Conservation (phyloP, 2,888 invertebrate species). For the Epistrophe eligans region DNA sequence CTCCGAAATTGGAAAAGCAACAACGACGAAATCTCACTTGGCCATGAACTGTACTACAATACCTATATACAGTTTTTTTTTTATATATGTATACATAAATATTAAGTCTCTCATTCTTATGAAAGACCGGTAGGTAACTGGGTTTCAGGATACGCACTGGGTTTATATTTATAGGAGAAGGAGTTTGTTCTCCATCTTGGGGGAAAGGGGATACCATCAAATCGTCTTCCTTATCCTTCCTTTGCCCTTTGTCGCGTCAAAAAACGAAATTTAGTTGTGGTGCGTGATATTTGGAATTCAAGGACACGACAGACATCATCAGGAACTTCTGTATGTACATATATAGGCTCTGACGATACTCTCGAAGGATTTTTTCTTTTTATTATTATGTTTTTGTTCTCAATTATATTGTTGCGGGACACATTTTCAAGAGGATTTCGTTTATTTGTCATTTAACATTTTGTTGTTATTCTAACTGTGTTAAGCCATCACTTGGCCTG, state of each 20-base stretch:
- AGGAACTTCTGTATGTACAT: neutral
- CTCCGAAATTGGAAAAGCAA: neutral
- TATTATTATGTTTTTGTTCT: neutral
- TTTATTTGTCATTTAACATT: constrained; percentile 17
- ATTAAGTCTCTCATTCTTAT: neutral
- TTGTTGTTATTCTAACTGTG: constrained; percentile 27
- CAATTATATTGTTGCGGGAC: neutral
- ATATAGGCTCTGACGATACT: neutral
- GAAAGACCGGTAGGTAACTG: neutral
- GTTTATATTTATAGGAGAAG: neutral
- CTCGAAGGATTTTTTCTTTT: neutral
- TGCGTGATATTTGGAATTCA: constrained; percentile 26
- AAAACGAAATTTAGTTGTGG: neutral
- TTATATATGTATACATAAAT: neutral
- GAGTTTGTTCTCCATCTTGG: neutral
- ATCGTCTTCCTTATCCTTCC: neutral
- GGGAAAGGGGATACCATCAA: neutral
- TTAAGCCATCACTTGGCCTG: constrained; percentile 19
- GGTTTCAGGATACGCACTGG: neutral
- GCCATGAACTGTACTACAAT: neutral
- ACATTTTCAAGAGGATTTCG: constrained; percentile 17
- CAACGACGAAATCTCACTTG: neutral
- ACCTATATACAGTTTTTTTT: neutral
- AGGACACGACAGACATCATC: constrained; percentile 18
- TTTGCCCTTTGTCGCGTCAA: constrained; percentile 10